Conservation (phyloP, 2,797 vertebrate species). For the Helarctos malayanus region DNA sequence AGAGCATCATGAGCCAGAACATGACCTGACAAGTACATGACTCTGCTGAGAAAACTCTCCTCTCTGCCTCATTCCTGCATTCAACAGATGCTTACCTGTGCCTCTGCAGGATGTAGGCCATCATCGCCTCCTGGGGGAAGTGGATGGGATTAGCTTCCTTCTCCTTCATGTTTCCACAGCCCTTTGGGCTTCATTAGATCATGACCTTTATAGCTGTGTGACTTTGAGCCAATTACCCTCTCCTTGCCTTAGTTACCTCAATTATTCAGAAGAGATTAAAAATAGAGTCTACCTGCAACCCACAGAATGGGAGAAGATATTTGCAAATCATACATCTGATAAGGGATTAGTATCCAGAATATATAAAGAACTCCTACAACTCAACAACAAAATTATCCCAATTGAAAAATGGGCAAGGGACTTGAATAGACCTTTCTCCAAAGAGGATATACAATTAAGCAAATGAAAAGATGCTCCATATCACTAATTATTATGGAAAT, state of each 20-base stretch:
- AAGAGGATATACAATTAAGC: background rate
- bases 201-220: background rate
- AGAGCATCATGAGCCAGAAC: background rate
- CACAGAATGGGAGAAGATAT: background rate
- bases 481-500: background rate
- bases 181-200: background rate
- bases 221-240: background rate
- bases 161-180: background rate
- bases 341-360: background rate
- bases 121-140: background rate
- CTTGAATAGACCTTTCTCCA: background rate
- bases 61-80: background rate
- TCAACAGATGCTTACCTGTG: too few relatives aligned
- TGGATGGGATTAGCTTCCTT: background rate
- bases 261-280: conserved; percentile 15
- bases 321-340: background rate
- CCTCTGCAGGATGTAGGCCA: background rate
- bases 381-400: background rate
- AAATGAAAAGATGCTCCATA: background rate
- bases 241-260: background rate
- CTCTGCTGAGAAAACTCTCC: background rate
- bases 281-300: background rate
- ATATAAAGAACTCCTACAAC: background rate
- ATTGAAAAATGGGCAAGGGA: background rate
- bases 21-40: background rate